Evolutionary conservation across 2,797 vertebrate species (phyloP), one percentile per base, ranked within the genome.

Genomic region (Picus viridis): DNA sequence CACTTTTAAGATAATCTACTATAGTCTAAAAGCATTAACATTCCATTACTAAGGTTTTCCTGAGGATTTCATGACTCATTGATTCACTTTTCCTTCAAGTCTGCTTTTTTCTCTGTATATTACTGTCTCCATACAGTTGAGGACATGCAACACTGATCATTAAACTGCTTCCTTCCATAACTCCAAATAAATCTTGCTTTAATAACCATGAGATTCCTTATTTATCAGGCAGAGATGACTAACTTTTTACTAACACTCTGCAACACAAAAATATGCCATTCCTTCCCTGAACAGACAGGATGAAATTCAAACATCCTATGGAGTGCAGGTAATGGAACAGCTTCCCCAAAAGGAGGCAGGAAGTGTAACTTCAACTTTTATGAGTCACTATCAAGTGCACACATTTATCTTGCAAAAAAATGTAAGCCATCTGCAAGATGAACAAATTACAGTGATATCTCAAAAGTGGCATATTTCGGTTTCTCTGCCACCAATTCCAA

Each of bases 1-100:
- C 98, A 98, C 98, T 98, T 98, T 98, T 98, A 97, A 98, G 98
- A 98, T 98, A 98, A 99, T 99, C 97, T 98, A 97, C 96, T 97
- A 98, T 98, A 98, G 98, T 98, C 97, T 98, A 97, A 96, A 97
- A 96, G 97, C 97, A 98, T 99, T 98, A 98, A 98, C 98, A 98
- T 98, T 97, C 97, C 97, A 98, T 96, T 96, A 98, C 96, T 96
- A 96, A 98, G 97, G 97, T 98, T 97, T 97, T 97, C 96, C 97
- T 97, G 96, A 95, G 95, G 94, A 97, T 97, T 97, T 97, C 94
- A 97, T 97, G 96, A 97, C 97, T 96, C 96, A 93, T 61, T 97
- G 97, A 97, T 96, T 97, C 97, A 97, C 94, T 96, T 96, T 95
- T 97, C 86, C 95, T 96, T 96, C 71, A 86, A 97, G 95, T 93